phyloP scores from a whole-genome alignment of 2,888 invertebrate species.

The Conops quadrifasciatus region DNA sequence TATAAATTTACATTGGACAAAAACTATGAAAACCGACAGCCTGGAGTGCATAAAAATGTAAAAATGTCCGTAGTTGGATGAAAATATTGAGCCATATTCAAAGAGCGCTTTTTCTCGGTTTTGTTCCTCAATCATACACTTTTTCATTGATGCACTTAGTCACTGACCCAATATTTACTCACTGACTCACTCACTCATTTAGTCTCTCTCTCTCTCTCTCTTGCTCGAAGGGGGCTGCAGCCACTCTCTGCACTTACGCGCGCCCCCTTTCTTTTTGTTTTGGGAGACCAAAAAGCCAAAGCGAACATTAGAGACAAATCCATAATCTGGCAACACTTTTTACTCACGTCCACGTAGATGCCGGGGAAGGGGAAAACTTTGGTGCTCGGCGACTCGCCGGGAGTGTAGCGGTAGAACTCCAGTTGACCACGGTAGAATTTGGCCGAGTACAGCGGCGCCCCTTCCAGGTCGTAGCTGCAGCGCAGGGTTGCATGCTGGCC shows the following conservation, averaged over 20 bases:
- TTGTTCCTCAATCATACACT: too few species aligned
- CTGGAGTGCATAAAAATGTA: too few species aligned
- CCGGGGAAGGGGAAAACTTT: conserved; percentile 79
- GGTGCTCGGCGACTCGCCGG: conserved; percentile 75
- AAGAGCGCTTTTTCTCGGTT: neutral
- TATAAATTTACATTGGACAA: too few species aligned
- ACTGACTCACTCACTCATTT: neutral
- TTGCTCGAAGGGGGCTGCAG: too few species aligned
- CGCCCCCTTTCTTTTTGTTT: conserved; percentile 31
- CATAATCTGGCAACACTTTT: conserved; percentile 1
- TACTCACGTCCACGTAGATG: conserved; percentile 84
- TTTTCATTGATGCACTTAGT: neutral
- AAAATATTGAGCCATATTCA: neutral
- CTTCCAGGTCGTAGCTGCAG: conserved; percentile 81
- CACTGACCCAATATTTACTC: neutral
- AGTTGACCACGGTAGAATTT: conserved; percentile 87
- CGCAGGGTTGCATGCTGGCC: conserved; percentile 75
- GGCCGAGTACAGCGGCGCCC: conserved; percentile 80
- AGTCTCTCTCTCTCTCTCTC: neutral
- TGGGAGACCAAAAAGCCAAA: neutral
- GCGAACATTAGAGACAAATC: too few species aligned
- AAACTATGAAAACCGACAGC: too few species aligned
- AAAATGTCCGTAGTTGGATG: too few species aligned
- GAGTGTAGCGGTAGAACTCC: conserved; percentile 86
- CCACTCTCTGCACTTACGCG: neutral